A percentile compares a stretch with the other conserved stretches of the same genome.
These are phyloP conservation scores for Crematogaster levior DNA, from an alignment of 2,888 invertebrate genomes.

Conservation along the genomic window DNA sequence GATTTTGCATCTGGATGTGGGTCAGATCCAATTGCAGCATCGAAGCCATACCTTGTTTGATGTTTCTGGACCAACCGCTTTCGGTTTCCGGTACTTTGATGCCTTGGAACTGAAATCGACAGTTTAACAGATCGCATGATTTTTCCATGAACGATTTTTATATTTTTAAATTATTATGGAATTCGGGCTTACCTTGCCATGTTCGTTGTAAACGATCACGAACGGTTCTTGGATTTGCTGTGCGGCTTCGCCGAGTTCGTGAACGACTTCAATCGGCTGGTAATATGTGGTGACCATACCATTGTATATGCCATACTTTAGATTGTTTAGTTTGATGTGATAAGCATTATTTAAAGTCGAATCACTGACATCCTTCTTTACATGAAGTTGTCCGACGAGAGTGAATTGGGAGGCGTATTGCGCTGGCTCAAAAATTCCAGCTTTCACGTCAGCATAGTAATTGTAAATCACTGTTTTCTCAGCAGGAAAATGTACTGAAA, in stretches of 20 bases:
- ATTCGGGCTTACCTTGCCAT: conserved; percentile 68
- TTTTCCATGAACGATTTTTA: background rate
- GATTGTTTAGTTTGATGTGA: conserved; percentile 77
- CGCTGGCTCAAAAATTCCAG: conserved; percentile 81
- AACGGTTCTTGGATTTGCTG: conserved; percentile 75
- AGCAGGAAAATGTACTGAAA: conserved; percentile 83
- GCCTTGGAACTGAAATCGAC: conserved; percentile 74
- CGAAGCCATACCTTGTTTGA: conserved; percentile 85
- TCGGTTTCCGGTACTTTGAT: conserved; percentile 80
- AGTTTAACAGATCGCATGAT: background rate
- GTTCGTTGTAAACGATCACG: conserved; percentile 74
- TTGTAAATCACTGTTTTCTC: conserved; percentile 86
- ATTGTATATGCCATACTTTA: conserved; percentile 82
- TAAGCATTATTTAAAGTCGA: conserved; percentile 76
- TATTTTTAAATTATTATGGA: background rate
- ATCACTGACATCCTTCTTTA: conserved; percentile 76
- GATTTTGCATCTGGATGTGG: conserved; percentile 68
- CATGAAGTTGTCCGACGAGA: conserved; percentile 81
- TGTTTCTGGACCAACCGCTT: conserved; percentile 83
- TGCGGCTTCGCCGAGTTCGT: conserved; percentile 66
- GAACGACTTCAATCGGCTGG: conserved; percentile 52
- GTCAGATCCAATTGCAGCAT: conserved; percentile 83
- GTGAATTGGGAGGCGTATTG: conserved; percentile 81
- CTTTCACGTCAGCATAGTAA: conserved; percentile 83
- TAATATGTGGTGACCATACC: conserved; percentile 70